Evolutionary conservation across 2,113 vertebrate genomes (phyloP).

Genomic region (Colistium nudipinnis): DNA sequence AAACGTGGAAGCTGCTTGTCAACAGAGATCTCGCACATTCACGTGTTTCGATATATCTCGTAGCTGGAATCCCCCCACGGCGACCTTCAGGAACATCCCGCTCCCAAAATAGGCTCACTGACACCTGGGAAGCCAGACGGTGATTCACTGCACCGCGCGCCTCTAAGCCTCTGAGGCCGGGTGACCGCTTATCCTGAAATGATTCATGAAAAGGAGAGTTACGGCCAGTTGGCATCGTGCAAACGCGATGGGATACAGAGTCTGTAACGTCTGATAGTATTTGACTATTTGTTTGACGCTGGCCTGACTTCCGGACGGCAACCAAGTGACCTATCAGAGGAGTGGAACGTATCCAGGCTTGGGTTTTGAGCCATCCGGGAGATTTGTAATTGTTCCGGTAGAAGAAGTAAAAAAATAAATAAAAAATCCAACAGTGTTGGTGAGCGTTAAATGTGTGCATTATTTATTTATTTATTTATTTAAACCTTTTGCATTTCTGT

Average conservation of each 20-base stretch:
- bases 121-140: neutral
- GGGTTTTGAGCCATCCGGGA: neutral
- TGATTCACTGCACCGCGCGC: neutral
- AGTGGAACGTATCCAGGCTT: neutral
- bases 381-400: neutral
- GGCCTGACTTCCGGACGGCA: neutral
- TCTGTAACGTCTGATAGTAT: neutral
- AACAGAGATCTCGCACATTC: conserved; percentile 21
- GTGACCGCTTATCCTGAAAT: neutral
- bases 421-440: neutral
- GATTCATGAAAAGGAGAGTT: conserved; percentile 3
- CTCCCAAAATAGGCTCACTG: conserved; percentile 4
- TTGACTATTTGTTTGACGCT: conserved; percentile 14
- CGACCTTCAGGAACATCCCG: conserved; percentile 26
- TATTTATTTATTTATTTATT: too few relatives aligned
- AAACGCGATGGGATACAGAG: neutral
- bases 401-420: too few relatives aligned
- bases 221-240: conserved; percentile 22
- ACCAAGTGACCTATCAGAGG: neutral
- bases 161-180: neutral
- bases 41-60: conserved; percentile 15
- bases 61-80: conserved; percentile 18
- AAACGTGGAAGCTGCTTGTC: conserved; percentile 49
- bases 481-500: too few relatives aligned
- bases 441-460: too few relatives aligned